Percentiles rank a stretch among this genome's conserved stretches.
Conservation (phyloP, 2,888 invertebrate species). For the Dinocampus coccinellae region DNA sequence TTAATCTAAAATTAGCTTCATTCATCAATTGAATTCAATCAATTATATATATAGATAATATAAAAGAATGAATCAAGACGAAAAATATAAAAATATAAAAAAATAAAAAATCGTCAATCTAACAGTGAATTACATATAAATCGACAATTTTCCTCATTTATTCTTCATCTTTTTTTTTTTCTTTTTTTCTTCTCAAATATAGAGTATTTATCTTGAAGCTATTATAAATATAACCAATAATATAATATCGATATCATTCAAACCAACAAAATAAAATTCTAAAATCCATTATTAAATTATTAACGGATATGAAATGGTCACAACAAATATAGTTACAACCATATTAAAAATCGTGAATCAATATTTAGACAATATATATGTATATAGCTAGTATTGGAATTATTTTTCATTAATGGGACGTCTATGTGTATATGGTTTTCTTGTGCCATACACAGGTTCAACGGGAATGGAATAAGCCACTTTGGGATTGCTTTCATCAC, state of each 20-base stretch:
- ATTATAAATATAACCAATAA: constrained; percentile 24
- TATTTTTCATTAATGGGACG: constrained; percentile 43
- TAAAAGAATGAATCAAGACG: neutral
- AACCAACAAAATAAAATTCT: constrained; percentile 7
- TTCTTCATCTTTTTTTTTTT: too few species aligned
- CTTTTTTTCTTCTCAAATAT: too few species aligned
- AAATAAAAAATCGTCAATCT: neutral
- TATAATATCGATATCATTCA: neutral
- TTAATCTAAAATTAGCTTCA: neutral
- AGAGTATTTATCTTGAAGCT: constrained; percentile 22
- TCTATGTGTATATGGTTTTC: constrained; percentile 47
- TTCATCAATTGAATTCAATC: neutral
- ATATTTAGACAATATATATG: neutral
- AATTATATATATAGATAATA: neutral
- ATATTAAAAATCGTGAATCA: neutral
- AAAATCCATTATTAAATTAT: neutral
- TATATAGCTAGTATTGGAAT: constrained; percentile 1
- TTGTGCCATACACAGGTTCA: constrained; percentile 58
- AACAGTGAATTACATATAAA: neutral
- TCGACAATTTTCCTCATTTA: neutral
- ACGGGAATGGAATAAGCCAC: constrained; percentile 62
- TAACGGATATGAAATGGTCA: neutral
- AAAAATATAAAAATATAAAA: neutral
- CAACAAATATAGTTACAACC: neutral
- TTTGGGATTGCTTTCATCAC: constrained; percentile 54